Evolutionary conservation across 2,113 vertebrate species (phyloP).

Genomic region (Rhinoderma darwinii): DNA sequence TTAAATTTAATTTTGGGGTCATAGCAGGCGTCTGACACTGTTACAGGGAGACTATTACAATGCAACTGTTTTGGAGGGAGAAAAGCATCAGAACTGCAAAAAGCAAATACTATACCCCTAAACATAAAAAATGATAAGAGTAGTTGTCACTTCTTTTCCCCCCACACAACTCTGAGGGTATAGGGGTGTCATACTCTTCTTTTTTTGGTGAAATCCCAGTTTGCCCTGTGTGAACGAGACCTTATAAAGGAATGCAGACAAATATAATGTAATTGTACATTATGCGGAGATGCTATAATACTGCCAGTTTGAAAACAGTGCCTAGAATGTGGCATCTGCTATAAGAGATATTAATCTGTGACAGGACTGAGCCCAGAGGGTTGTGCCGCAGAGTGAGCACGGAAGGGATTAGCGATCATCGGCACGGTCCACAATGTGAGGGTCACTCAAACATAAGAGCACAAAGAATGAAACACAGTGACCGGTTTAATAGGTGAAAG

Average conservation of each 20-base stretch:
- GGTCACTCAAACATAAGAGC: background rate
- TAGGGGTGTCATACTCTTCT: too few relatives aligned
- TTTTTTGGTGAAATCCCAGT: background rate
- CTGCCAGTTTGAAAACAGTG: background rate
- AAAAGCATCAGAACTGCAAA: too few relatives aligned
- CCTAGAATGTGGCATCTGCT: background rate
- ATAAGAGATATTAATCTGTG: slow-evolving; percentile 24
- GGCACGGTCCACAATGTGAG: background rate
- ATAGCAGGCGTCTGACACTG: too few relatives aligned
- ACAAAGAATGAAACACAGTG: slow-evolving; percentile 8
- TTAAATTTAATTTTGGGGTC: too few relatives aligned
- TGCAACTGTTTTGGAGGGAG: too few relatives aligned
- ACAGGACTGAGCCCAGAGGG: slow-evolving; percentile 3
- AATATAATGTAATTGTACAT: background rate
- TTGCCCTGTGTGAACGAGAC: background rate
- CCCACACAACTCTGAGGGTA: too few relatives aligned
- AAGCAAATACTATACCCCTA: too few relatives aligned
- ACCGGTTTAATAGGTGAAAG: background rate
- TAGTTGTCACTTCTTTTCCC: too few relatives aligned
- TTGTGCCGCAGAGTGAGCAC: slow-evolving; percentile 27
- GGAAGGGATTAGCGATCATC: slow-evolving; percentile 26
- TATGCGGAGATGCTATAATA: background rate
- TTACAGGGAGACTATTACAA: too few relatives aligned
- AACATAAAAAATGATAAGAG: too few relatives aligned
- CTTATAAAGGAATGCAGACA: background rate